Evolutionary conservation across 2,113 vertebrate species (phyloP).

Genomic region (Bungarus multicinctus): DNA sequence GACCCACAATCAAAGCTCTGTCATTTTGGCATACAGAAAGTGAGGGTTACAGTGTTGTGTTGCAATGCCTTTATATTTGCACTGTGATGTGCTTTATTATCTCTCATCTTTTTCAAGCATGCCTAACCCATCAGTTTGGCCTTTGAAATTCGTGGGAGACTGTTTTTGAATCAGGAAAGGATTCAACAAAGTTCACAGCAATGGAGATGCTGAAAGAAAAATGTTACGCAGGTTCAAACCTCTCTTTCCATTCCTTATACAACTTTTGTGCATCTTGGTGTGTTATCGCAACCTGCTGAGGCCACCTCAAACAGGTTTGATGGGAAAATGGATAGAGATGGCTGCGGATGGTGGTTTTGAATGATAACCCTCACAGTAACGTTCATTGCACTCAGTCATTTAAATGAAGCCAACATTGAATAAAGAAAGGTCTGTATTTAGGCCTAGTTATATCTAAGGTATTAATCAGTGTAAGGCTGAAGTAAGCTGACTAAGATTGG

Average conservation of each 20-base stretch:
- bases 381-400: background rate
- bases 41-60: background rate
- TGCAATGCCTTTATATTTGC: background rate
- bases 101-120: background rate
- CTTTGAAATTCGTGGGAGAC: background rate
- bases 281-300: background rate
- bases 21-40: background rate
- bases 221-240: background rate
- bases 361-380: background rate
- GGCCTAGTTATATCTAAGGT: background rate
- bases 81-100: background rate
- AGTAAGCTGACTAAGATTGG: background rate
- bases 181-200: background rate
- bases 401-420: slow-evolving; percentile 8
- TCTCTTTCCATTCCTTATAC: background rate
- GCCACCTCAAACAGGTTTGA: background rate
- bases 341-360: background rate
- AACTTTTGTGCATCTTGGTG: slow-evolving; percentile 9
- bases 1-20: background rate
- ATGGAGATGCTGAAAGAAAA: background rate
- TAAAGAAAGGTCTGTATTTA: background rate
- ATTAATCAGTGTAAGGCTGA: background rate
- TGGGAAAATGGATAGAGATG: background rate
- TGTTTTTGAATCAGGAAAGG: background rate
- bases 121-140: background rate